phyloP scores from a whole-genome alignment of 2,888 invertebrate genomes.

The Drosophila mulleri region DNA sequence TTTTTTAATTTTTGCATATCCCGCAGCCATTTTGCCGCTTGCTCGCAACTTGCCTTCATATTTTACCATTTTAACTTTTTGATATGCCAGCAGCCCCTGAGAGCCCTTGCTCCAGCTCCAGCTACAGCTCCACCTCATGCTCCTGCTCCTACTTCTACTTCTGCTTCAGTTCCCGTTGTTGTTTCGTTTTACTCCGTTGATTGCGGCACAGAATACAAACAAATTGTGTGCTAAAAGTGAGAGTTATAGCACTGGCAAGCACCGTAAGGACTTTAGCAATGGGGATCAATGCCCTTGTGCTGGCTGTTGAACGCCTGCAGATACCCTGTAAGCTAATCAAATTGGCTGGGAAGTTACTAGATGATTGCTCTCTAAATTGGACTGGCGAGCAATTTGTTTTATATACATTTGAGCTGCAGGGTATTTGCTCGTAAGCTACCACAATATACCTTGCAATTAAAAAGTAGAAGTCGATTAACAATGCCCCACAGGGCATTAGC shows the following conservation, averaged over 20 bases:
- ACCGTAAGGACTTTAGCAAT: slow-evolving; percentile 5
- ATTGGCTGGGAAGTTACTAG: background rate
- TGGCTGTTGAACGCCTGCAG: background rate
- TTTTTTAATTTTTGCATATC: slow-evolving; percentile 69
- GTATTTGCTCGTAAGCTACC: background rate
- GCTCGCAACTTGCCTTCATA: slow-evolving; percentile 28
- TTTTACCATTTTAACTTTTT: slow-evolving; percentile 56
- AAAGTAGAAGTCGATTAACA: background rate
- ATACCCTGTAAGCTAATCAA: slow-evolving; percentile 12
- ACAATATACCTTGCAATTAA: background rate
- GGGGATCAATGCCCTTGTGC: slow-evolving; percentile 32
- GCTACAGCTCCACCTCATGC: background rate
- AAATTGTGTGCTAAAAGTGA: slow-evolving; percentile 59
- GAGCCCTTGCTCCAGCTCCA: background rate
- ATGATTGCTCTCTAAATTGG: background rate
- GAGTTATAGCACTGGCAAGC: slow-evolving; percentile 30
- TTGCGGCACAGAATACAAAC: slow-evolving; percentile 50
- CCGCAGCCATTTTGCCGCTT: slow-evolving; percentile 56
- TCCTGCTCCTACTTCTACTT: background rate
- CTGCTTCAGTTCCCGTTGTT: slow-evolving; percentile 10
- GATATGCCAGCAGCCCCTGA: slow-evolving; percentile 25
- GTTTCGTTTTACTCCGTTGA: slow-evolving; percentile 25
- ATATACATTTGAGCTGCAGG: background rate
- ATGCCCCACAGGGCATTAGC: too few species aligned
- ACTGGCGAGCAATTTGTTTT: background rate